Evolutionary conservation across 2,113 vertebrate genomes (phyloP).

Genomic region (Podarcis muralis): DNA sequence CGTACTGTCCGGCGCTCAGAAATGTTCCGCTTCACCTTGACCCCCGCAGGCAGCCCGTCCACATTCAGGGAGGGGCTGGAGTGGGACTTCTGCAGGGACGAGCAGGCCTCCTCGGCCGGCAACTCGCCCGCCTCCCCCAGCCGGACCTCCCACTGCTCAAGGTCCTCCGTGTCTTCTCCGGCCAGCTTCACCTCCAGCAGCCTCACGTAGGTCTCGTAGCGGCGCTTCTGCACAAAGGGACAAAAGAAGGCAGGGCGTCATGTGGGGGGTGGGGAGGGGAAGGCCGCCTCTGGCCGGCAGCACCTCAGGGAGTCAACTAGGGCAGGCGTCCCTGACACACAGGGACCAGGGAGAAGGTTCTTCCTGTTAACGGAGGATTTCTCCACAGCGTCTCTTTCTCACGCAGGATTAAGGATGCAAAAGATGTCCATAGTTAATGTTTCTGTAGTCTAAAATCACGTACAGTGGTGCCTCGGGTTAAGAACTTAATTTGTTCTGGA

Average conservation of each 20-base stretch:
- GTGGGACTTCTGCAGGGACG: constrained; percentile 82
- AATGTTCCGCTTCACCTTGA: constrained; percentile 89
- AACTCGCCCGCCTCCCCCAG: constrained; percentile 42
- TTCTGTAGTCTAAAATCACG: background rate
- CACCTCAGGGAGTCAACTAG: background rate
- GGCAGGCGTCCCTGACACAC: background rate
- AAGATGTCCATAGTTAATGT: background rate
- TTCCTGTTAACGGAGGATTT: background rate
- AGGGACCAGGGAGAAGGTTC: background rate
- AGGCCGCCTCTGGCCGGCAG: too few species aligned
- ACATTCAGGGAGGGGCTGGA: constrained; percentile 88
- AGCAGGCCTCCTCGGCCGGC: constrained; percentile 35
- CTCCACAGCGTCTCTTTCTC: background rate
- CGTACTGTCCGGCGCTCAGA: constrained; percentile 90
- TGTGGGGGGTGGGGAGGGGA: background rate
- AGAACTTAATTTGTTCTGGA: too few species aligned
- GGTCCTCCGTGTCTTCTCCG: constrained; percentile 20
- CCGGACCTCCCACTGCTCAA: constrained; percentile 77
- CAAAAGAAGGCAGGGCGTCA: background rate
- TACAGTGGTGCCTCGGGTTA: too few species aligned
- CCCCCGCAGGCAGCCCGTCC: constrained; percentile 68
- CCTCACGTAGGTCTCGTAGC: constrained; percentile 84
- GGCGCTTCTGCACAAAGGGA: constrained; percentile 74
- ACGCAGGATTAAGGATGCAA: background rate
- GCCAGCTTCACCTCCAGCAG: constrained; percentile 79